Base-by-base conservation (phyloP, 2,888 invertebrate genomes). In the Lasioglossum malachurum region DNA sequence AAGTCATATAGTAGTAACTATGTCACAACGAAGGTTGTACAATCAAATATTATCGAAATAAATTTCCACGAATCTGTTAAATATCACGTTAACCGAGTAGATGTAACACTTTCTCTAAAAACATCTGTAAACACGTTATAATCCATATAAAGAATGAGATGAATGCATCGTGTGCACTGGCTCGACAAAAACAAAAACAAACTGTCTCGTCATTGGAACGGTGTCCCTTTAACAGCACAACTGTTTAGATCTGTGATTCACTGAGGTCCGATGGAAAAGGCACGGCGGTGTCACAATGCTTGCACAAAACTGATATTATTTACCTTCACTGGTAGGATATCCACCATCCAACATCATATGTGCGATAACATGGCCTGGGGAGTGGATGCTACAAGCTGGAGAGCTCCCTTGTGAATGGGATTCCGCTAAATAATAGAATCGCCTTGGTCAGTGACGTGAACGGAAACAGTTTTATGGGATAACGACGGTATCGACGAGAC, bases 341-440 rank as follows among this genome's bases (percentile, higher is more conserved):
- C 78, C 75, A 92, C 88, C 91, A 91, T 91, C 88, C 87, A 91
- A 85, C 89, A 90, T 91, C 85, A 90, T 89, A 91, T 75, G 80
- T 88, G 82, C 83, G 73, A 90, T 86, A 91, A 83, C 89, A 87
- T 89, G 86, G 81, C 81, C 84, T 86, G 57, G 79, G 49, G 69
- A 84, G 27, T 71, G n/a, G 83, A 87, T 87, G 78, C 83, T 83
- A 82, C 74, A 44, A 53, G 69, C 76, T 82, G 84, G 75, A 88
- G 82, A 83, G 64, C 80, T 71, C 72, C 83, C 84, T 82, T 78
- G 46, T 23, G 74, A 89, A 69, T 71, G 75, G 53, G 79, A 84
- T 81, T 85, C 86, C 75, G 77, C 75, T 83, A 82, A 86, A 85
- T 75, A 84, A 88, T 78, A 87, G 53, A 86, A 89, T 82, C 78